Base-by-base conservation (phyloP, 2,888 invertebrate genomes). In the Clanis bilineata region DNA sequence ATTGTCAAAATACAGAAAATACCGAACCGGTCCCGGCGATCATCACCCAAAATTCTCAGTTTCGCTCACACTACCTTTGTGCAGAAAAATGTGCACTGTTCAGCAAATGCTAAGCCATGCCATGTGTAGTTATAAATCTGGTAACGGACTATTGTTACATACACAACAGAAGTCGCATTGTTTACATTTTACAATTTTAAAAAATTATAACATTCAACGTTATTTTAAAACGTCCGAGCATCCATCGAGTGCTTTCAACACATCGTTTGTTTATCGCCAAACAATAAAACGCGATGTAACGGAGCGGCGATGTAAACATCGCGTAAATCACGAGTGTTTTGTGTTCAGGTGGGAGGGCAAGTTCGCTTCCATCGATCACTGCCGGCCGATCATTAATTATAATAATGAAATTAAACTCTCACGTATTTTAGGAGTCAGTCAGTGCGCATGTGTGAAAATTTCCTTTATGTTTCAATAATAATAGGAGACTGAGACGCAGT, bases 201-300 rank as follows among this genome's bases (percentile, higher is more conserved):
- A 51, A 51, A 32, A 51, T 51, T 51, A 51, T 25, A n/a, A 45
- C 51, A 32, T 15, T 28, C 32, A 18, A 51, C 36, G 28, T 28
- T 51, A 51, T 51, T 51, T 51, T 21, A 32, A 51, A 32, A 18
- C 23, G 25, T 32, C 28, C 32, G n/a, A 4, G 9, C 32, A 51
- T 51, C 51, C 51, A 51, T 51, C 51, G 51, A 10, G 15, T 18
- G 51, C 28, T 51, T 51, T 51, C 51, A 51, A 51, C 51, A 51
- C 9, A 28, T 51, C 51, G 51, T 51, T 51, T 51, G 32, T 51
- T 10, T 10, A 51, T 51, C 15, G 51, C 32, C 36, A 18, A 51
- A 51, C 51, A 51, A 51, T 51, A 51, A 51, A 32, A 51, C 51
- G 28, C 51, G 51, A 51, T 51, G 51, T 51, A 51, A 32, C 51